Conservation (phyloP, 37 sponge, comb jelly and placozoan species). For the Oopsacas minuta region DNA sequence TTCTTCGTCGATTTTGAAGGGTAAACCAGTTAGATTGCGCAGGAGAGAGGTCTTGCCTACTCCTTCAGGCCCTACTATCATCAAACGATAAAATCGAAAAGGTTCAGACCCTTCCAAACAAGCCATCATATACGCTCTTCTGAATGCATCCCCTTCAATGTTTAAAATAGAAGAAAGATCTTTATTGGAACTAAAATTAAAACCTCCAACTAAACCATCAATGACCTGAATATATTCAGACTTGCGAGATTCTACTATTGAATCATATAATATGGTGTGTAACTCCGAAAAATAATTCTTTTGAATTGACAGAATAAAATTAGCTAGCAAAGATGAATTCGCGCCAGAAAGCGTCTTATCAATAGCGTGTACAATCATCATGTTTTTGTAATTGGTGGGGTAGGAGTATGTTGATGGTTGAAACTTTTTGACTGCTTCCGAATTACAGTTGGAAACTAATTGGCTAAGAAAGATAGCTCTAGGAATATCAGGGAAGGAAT, state of each 20-base stretch:
- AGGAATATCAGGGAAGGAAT: background rate
- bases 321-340: background rate
- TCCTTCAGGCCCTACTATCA: conserved; percentile 12
- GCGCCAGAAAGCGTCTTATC: background rate
- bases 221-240: background rate
- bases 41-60: conserved; percentile 1
- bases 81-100: conserved; percentile 8
- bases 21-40: background rate
- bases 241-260: background rate
- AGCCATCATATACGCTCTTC: background rate
- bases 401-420: background rate
- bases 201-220: background rate
- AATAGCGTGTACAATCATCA: background rate
- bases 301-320: background rate
- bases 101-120: conserved; percentile 3
- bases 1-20: background rate
- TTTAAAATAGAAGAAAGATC: background rate
- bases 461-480: background rate
- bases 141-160: background rate
- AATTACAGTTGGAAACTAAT: background rate
- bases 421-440: background rate
- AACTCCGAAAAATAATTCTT: background rate
- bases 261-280: background rate
- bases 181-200: background rate
- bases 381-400: background rate